Base-by-base conservation (phyloP, 2,113 vertebrate genomes). In the Notiomystis cincta region DNA sequence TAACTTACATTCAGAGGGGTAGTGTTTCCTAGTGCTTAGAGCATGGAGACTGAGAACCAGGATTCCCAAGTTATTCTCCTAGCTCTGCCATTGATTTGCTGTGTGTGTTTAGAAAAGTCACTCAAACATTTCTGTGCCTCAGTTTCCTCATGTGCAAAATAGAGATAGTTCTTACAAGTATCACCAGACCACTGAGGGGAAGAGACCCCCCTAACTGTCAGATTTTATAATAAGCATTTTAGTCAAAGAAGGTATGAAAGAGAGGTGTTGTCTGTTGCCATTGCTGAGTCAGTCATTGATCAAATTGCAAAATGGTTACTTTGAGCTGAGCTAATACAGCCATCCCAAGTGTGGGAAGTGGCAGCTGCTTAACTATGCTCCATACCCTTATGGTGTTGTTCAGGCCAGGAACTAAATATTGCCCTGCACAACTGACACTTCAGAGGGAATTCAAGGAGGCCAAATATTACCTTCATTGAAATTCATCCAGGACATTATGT, bases 1-100 rank as follows among this genome's bases (percentile, higher is more conserved):
- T 84, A 95, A 96, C 96, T 96, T 89, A 84, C 65, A 91, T 88
- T 77, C 81, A 69, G 86, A 90, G 65, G 77, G 47, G 79, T 61
- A 80, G 69, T 2, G 4, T 91, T 89, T 85, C 79, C 40, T 92
- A 83, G 54, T 5, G 16, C 80, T 86, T 67, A 82, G 24, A 87
- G 67, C 53, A 75, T 4, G 38, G 38, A 85, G 38, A 58, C n/a
- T 58, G 54, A 64, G 76, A 95, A 87, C 57, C 76, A 15, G 19
- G 64, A 87, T 90, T 60, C 82, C 70, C 76, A 87, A 64, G 77
- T 94, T 93, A 82, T 77, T 77, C 69, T 88, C 45, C 90, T 48
- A 83, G 45, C 40, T 89, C 48, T 94, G 77, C 61, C 66, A 67
- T 13, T 58, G 38, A 86, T 35, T 81, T 9, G 1, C 51, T 77